Conservation (phyloP, 2,113 vertebrate species). For the Lampris megalopsis region DNA sequence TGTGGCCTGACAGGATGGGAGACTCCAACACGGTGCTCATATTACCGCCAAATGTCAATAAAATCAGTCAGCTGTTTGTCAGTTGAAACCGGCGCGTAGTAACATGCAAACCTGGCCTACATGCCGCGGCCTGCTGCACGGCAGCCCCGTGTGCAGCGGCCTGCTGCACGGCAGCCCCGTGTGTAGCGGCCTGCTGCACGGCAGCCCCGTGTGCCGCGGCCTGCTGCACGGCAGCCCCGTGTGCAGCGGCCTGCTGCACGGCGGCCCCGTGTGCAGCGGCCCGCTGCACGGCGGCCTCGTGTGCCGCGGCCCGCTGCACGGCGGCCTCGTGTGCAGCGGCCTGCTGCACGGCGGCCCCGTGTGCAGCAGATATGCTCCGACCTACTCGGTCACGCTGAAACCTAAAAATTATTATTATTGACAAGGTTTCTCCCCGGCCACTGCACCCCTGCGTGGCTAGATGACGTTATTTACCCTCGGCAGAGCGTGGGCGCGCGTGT, state of each 20-base stretch:
- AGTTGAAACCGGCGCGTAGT: slow-evolving; percentile 4
- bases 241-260: background rate
- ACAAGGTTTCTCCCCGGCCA: too few relatives aligned
- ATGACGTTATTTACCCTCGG: too few relatives aligned
- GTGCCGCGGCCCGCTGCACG: too few relatives aligned
- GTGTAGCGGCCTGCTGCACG: too few relatives aligned
- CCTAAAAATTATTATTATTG: background rate
- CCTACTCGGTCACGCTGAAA: background rate
- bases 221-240: too few relatives aligned
- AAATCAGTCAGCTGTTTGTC: slow-evolving; percentile 36
- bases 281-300: too few relatives aligned
- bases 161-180: background rate
- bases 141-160: background rate
- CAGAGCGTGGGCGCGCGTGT: too few relatives aligned
- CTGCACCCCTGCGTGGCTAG: too few relatives aligned
- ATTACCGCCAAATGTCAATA: slow-evolving; percentile 54
- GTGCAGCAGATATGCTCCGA: too few relatives aligned
- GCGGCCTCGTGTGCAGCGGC: background rate
- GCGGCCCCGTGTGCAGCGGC: too few relatives aligned
- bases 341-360: too few relatives aligned
- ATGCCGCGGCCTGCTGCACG: background rate
- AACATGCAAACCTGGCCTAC: slow-evolving; percentile 27
- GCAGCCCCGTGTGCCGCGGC: too few relatives aligned
- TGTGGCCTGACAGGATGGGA: slow-evolving; percentile 25
- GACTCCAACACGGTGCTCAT: slow-evolving; percentile 27